Evolutionary conservation across 2,797 vertebrate species (phyloP), one percentile per base, ranked within the genome.

Genomic region (Vespertilio murinus): DNA sequence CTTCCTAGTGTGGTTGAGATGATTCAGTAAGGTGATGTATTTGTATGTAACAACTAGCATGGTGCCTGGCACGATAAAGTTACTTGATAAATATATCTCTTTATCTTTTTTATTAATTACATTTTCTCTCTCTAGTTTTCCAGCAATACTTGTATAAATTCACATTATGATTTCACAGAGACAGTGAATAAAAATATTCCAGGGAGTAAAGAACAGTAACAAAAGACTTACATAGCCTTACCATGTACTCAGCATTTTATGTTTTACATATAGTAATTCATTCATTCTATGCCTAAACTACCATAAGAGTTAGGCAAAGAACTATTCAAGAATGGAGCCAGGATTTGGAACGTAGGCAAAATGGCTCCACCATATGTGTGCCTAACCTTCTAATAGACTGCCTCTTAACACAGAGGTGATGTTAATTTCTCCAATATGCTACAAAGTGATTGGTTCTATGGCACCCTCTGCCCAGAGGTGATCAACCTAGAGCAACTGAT

Each of bases 61-160:
- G 30, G 5, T 49, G 40, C 35, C 22, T 42, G 17, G 54, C 11
- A 23, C 23, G 80, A 22, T 23, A 9, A 93, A 54, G 35, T 80
- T 56, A 33, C 47, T 79, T 64, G 28, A 33, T 52, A 73, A 87
- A 73, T 54, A 42, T 9, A 3, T 65, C 59, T 61, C 28, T 61
- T 61, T 61, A 61, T 61, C 59, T 30, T 61, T 28, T 61, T 61
- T 30, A 61, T 30, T 87, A 47, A 78, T 86, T 86, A n/a, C 67
- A 81, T 93, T 83, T 94, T 92, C 20, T 90, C 59, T 33, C n/a
- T 81, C 20, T 74, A 47, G 38, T 65, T 56, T 93, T 90, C 47
- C 71, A 92, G 6, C 4, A 90, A 38, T 33, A 47, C 33, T 45
- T 84, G 5, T 38, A 56, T 42, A 64, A 89, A 80, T 93, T 94